phyloP scores from a whole-genome alignment of 2,888 invertebrate genomes.

The Pyrrhia umbra region DNA sequence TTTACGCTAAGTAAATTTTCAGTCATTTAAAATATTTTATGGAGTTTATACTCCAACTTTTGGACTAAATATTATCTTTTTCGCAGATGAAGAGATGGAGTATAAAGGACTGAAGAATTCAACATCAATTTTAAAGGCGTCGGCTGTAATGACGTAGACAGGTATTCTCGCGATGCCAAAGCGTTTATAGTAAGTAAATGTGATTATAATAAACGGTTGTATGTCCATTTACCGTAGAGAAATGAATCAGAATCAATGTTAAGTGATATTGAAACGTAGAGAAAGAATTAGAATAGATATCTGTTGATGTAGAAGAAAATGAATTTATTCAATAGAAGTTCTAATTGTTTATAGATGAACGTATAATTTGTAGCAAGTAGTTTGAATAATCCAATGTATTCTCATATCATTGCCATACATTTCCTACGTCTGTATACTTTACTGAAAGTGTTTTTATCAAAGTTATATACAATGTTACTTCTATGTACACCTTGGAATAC shows the following conservation, averaged over 20 bases:
- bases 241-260: slow-evolving; percentile 75
- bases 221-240: slow-evolving; percentile 89
- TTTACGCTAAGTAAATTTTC: slow-evolving; percentile 31
- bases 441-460: slow-evolving; percentile 57
- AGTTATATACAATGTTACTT: slow-evolving; percentile 65
- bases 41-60: slow-evolving; percentile 30
- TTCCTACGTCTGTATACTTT: slow-evolving; percentile 60
- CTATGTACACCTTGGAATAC: slow-evolving; percentile 68
- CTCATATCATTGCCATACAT: slow-evolving; percentile 66
- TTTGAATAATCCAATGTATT: slow-evolving; percentile 59
- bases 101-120: slow-evolving; percentile 66
- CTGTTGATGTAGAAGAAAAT: slow-evolving; percentile 78
- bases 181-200: slow-evolving; percentile 75
- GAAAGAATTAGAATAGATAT: slow-evolving; percentile 66
- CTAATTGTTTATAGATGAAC: slow-evolving; percentile 70
- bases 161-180: slow-evolving; percentile 85
- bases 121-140: slow-evolving; percentile 65
- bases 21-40: slow-evolving; percentile 25
- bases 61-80: slow-evolving; percentile 39
- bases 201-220: slow-evolving; percentile 83
- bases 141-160: slow-evolving; percentile 59
- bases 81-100: slow-evolving; percentile 84
- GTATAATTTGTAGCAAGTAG: slow-evolving; percentile 63
- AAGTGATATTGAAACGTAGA: slow-evolving; percentile 69
- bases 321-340: slow-evolving; percentile 77